Base-by-base conservation (phyloP, 2,797 vertebrate species). In the Labeo calbasu region DNA sequence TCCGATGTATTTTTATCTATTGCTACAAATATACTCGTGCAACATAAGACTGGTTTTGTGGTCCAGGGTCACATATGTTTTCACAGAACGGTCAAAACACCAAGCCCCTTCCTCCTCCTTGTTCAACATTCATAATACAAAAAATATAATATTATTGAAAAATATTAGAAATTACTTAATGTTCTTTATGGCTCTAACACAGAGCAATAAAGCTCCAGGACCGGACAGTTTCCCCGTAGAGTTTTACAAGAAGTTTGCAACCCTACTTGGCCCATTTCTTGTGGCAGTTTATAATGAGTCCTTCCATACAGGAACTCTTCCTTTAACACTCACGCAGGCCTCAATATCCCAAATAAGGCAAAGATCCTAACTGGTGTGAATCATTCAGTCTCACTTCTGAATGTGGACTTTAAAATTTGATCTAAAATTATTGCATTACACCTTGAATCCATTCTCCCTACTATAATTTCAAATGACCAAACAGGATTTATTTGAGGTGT, bases 161-260 rank as follows among this genome's bases (percentile, higher is more conserved):
- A 28, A 28, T 28, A 28, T 28, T 28, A 28, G 28, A 28, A 28
- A 28, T 28, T 28, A 28, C 28, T 28, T 28, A 2, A 1, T 28
- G 28, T 28, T n/a, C n/a, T n/a, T 28, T 28, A 28, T 28, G 28
- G 28, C 28, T 28, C 28, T 1, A 28, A 28, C 28, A 28, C 84
- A 85, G 50, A 81, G n/a, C 53, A 71, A 50, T 25, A 85, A 85
- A 51, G 68, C 84, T 32, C 83, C 59, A 5, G 65, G 76, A 4
- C 83, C 76, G 19, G 76, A 79, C 32, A 66, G 55, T 15, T 79
- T 57, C 53, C 59, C 14, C n/a, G n/a, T n/a, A n/a, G 2, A 59
- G 36, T 84, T 84, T 10, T 84, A 84, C 15, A 66, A 81, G 48
- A 75, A 21, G 63, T 36, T 63, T 66, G 6, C 3, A 21, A 13